phyloP scores from a whole-genome alignment of 2,797 vertebrate species.

The Champsocephalus gunnari region DNA sequence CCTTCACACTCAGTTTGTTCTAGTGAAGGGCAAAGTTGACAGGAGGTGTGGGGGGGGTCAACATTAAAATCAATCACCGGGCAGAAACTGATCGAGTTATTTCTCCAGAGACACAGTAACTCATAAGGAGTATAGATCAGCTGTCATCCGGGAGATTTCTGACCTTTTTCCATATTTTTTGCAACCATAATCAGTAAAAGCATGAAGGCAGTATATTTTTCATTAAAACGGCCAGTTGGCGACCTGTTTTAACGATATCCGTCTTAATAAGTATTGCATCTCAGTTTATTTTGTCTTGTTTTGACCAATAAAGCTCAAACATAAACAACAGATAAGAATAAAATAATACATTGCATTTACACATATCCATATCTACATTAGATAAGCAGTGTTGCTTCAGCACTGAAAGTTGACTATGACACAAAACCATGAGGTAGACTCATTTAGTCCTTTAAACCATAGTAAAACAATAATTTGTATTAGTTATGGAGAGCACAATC shows the following conservation, averaged over 20 bases:
- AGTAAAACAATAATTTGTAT: no score
- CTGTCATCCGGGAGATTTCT: slow-evolving; percentile 52
- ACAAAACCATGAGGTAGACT: no score
- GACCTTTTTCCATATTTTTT: slow-evolving; percentile 14
- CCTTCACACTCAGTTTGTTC: slow-evolving; percentile 43
- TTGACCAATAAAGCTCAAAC: not conserved
- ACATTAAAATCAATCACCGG: slow-evolving; percentile 58
- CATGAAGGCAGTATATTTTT: slow-evolving; percentile 18
- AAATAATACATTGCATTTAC: not conserved
- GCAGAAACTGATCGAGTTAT: slow-evolving; percentile 52
- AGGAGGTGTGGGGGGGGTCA: slow-evolving; percentile 33
- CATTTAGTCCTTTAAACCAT: no score
- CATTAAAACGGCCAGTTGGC: slow-evolving; percentile 4
- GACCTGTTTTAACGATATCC: not conserved
- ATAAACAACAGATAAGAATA: not conserved
- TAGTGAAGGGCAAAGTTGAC: slow-evolving; percentile 67
- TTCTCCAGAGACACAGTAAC: slow-evolving; percentile 37
- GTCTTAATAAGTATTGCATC: not conserved
- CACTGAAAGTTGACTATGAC: not conserved
- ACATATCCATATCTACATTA: not conserved
- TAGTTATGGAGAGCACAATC: no score
- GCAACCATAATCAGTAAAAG: slow-evolving; percentile 19
- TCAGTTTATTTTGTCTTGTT: not conserved
- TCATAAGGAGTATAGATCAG: slow-evolving; percentile 57
- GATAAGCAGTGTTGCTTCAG: not conserved